Evolutionary conservation across 2,797 vertebrate species (phyloP).

Genomic region (Leptoclinus maculatus): DNA sequence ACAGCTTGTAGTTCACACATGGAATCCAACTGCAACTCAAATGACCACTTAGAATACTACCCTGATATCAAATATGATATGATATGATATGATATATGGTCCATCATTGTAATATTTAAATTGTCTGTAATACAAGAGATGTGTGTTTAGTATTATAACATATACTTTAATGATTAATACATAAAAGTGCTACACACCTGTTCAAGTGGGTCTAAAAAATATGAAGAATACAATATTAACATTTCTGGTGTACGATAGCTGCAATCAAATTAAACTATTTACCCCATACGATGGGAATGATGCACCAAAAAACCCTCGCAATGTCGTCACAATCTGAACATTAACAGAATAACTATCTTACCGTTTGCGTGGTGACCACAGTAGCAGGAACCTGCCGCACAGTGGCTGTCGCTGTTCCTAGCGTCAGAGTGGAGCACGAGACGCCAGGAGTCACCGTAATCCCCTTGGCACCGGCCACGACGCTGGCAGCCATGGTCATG

Average conservation of each 20-base stretch:
- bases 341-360: slow-evolving; percentile 75
- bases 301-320: not conserved
- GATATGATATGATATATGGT: too few species aligned
- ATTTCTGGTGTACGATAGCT: not conserved
- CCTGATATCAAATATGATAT: not conserved
- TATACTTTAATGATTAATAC: too few species aligned
- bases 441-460: slow-evolving; percentile 87
- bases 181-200: not conserved
- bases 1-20: not conserved
- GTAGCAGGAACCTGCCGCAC: slow-evolving; percentile 93
- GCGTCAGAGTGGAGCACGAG: slow-evolving; percentile 85
- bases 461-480: slow-evolving; percentile 87
- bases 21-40: not conserved
- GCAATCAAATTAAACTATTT: not conserved
- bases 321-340: not conserved
- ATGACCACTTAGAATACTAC: not conserved
- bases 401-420: slow-evolving; percentile 87
- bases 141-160: not conserved
- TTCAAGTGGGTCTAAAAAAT: not conserved
- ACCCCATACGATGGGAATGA: not conserved
- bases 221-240: not conserved
- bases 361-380: slow-evolving; percentile 91
- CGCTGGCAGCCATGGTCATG: slow-evolving; percentile 89
- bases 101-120: too few species aligned
- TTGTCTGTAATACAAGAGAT: not conserved